A percentile compares a stretch with the other conserved stretches of the same genome.
phyloP scores from a whole-genome alignment of 1,140 invertebrate genomes.

The Matsumurasca onukii region DNA sequence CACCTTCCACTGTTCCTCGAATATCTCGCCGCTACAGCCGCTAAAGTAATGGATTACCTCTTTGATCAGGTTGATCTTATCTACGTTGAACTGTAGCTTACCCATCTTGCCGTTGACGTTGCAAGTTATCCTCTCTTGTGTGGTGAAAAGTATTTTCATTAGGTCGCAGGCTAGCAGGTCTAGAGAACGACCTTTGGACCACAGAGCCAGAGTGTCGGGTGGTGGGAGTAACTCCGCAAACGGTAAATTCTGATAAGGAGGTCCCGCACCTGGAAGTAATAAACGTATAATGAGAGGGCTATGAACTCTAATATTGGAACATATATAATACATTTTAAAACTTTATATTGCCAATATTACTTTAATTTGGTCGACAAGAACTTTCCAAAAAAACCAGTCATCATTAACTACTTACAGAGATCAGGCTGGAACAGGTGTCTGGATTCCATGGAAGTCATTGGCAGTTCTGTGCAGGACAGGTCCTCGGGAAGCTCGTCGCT shows the following conservation, averaged over 20 bases:
- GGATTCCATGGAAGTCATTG: constrained; percentile 3
- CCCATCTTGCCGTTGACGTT: constrained; percentile 57
- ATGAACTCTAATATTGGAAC: no score
- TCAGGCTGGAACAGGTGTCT: neutral
- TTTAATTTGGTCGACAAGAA: no score
- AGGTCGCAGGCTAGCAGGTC: constrained; percentile 54
- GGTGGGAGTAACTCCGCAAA: constrained; percentile 53
- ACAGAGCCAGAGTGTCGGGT: constrained; percentile 51
- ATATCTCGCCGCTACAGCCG: constrained; percentile 50
- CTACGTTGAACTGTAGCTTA: constrained; percentile 53
- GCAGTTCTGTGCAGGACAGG: neutral
- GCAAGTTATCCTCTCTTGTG: constrained; percentile 53
- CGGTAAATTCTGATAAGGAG: constrained; percentile 52
- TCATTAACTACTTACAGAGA: neutral
- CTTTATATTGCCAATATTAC: no score
- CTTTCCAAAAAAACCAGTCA: no score
- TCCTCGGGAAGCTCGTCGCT: constrained; percentile 1
- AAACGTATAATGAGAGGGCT: no score
- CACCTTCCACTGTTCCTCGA: constrained; percentile 55
- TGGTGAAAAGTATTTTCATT: constrained; percentile 54
- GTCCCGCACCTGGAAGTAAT: constrained; percentile 33
- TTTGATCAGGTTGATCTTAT: constrained; percentile 53
- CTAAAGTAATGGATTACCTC: constrained; percentile 53
- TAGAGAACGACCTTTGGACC: constrained; percentile 53
- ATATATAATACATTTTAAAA: no score